These are phyloP conservation scores for Clupea harengus DNA, from an alignment of 2,113 vertebrate species.

Conservation along the genomic window DNA sequence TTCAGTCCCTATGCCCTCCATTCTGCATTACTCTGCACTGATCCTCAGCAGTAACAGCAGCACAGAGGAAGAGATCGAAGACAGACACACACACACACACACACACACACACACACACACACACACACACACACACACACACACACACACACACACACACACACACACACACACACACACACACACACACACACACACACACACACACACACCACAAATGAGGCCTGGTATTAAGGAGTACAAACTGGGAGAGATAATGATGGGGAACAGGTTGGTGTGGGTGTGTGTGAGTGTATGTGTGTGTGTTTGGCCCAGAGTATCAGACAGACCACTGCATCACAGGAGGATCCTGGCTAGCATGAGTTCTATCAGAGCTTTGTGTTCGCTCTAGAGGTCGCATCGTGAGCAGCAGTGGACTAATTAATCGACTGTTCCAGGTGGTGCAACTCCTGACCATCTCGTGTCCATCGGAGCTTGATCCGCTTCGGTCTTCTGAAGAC, in stretches of 20 bases:
- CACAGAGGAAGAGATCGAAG: not conserved
- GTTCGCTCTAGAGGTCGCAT: too few relatives aligned
- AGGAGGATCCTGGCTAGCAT: too few relatives aligned
- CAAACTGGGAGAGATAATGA: not conserved
- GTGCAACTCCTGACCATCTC: not conserved
- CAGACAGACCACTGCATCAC: not conserved
- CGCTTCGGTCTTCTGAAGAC: too few relatives aligned
- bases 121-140: not conserved
- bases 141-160: not conserved
- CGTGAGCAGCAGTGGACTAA: not conserved
- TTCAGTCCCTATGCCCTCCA: not conserved
- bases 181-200: not conserved
- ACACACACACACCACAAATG: not conserved
- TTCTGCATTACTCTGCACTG: not conserved
- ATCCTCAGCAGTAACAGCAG: not conserved
- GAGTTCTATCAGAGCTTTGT: too few relatives aligned
- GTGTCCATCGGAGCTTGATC: not conserved
- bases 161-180: not conserved
- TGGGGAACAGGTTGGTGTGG: not conserved
- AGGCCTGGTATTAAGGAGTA: not conserved
- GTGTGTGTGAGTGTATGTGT: not conserved
- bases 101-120: not conserved
- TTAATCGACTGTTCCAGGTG: not conserved
- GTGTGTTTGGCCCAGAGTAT: not conserved
- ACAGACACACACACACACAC: not conserved